phyloP scores from a whole-genome alignment of 2,113 vertebrate species.

The Probosciger aterrimus region DNA sequence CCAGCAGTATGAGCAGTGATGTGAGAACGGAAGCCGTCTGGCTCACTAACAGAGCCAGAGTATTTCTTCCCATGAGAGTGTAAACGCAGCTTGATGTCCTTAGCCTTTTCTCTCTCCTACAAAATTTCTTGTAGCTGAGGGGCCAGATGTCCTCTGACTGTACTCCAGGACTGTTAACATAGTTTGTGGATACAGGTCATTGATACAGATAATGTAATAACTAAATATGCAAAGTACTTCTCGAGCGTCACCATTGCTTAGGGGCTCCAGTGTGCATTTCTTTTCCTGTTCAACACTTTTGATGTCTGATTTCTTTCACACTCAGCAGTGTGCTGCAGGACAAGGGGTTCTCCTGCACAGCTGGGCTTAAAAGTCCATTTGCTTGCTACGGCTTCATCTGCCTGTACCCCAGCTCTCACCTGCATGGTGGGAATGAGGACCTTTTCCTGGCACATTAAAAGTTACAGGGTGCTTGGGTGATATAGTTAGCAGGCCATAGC shows the following conservation, averaged over 20 bases:
- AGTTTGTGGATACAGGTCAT: not conserved
- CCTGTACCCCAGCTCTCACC: not conserved
- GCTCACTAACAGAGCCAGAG: constrained; percentile 13
- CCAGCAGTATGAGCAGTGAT: constrained; percentile 57
- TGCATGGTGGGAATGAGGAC: not conserved
- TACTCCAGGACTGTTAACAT: not conserved
- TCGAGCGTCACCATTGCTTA: not conserved
- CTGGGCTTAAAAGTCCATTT: not conserved
- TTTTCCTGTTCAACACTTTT: not conserved
- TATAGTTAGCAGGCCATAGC: not conserved
- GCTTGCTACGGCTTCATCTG: not conserved
- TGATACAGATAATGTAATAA: not conserved
- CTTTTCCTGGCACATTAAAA: not conserved
- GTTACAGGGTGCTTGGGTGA: not conserved
- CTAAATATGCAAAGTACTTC: not conserved
- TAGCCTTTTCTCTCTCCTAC: not conserved
- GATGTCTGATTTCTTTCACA: not conserved
- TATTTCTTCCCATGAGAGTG: not conserved
- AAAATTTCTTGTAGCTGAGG: not conserved
- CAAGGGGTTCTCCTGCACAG: not conserved
- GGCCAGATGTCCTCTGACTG: not conserved
- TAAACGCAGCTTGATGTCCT: not conserved
- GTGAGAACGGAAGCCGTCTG: constrained; percentile 31
- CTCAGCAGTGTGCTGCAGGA: not conserved
- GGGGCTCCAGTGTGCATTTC: not conserved